Base-by-base conservation (phyloP, 2,888 invertebrate species). In the Apotomis betuletana region DNA sequence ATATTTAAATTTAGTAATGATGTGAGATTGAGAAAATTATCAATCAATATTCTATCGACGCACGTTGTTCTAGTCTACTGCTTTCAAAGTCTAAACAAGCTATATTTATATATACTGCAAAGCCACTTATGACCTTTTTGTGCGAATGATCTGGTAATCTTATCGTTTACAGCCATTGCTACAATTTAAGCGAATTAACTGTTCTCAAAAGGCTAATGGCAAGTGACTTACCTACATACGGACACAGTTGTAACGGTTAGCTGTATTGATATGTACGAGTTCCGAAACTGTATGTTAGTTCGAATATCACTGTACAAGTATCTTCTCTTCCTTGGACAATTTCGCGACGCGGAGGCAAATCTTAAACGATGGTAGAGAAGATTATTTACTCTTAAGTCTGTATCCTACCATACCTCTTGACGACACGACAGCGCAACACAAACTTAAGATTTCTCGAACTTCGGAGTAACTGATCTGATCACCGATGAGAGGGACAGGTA, bases 151-250 rank as follows among this genome's bases (percentile, higher is more conserved):
- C 10, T 36, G n/a, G n/a, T 74, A 74, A 76, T 74, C 71, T 74
- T 67, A 70, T 74, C 75, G 70, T 75, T 75, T 68, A 68, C 70
- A 76, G 55, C 68, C 74, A 74, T 76, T 76, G 74, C 72, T 74
- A 74, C 72, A 74, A 75, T 74, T 76, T 70, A 74, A 74, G 71
- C 70, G 76, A 74, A 74, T 72, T 72, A 74, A 74, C 76, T 70
- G 76, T 76, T 75, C 74, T 68, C 61, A 59, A 74, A 65, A 70
- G 70, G 74, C 72, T 75, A 75, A 75, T 76, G 67, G 74, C 57
- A 46, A 57, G 68, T 54, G 67, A 58, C 72, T 72, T 72, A 58
- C 72, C 68, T 72, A 72, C 67, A 63, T 72, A 62, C 57, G 71
- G 9, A 54, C 41, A 72, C 68, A 72, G 72, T 72, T 72, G 59